Evolutionary conservation across 2,888 invertebrate species (phyloP), one percentile per base, ranked within the genome.

Genomic region (Pinctada fucata): DNA sequence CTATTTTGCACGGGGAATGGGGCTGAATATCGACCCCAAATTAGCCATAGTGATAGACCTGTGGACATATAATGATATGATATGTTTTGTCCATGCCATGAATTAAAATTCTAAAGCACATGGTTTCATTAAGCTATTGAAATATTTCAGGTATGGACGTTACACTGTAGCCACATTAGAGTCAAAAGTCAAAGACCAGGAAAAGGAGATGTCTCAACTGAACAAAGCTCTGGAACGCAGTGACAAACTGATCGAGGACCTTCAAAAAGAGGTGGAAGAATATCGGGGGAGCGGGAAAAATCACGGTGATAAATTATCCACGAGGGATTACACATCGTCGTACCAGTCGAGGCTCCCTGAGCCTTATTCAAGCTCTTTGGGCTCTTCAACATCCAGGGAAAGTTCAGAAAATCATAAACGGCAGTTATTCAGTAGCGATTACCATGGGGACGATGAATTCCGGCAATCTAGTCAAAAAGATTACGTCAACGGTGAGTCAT

Each of bases 131-230:
- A 10, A 58, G 13, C 13, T 58, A 65, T 45, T 71, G 4, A 52
- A 47, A 45, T 75, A 49, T 85, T 86, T 3, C 84, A 92, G 92
- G 72, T 90, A 87, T 86, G 91, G 91, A 1, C 85, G 91, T 66
- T 86, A 84, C 67, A 91, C 91, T 49, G 91, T 91, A 3, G 88
- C 90, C 47, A 89, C 91, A 3, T 79, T 92, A 63, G 91, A 92
- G 80, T 77, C 88, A 2, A 90, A 91, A 76, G 76, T 91, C 51
- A 89, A 90, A 47, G 82, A 81, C 63, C 86, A 88, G 70, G 89
- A 91, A 79, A 91, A 90, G 80, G 90, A 92, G 80, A 85, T 90
- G 3, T 83, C 82, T 5, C 88, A 89, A 69, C 83, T 92, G 48
- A 87, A 91, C 66, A 90, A 89, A 72, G 91, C 91, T 8, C 80